Evolutionary conservation across 2,797 vertebrate species (phyloP).

Genomic region (Choloepus didactylus): DNA sequence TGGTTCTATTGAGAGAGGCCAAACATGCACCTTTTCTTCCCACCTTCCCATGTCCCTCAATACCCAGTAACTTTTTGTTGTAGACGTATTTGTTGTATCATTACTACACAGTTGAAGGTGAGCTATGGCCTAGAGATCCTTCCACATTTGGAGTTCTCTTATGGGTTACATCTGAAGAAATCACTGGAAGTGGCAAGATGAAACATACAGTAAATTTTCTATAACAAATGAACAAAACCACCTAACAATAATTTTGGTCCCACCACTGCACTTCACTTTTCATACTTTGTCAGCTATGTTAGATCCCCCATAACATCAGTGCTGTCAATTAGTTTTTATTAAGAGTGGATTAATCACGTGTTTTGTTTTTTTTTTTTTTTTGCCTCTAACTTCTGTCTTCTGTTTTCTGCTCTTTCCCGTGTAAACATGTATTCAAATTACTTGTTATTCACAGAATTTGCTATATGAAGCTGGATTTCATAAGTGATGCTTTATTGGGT

Average conservation of each 20-base stretch:
- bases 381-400: neutral
- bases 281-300: neutral
- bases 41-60: neutral
- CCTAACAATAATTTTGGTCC: neutral
- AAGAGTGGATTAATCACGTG: neutral
- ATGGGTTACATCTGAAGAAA: neutral
- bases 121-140: neutral
- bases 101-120: neutral
- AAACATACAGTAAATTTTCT: neutral
- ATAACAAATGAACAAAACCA: neutral
- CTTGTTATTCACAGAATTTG: neutral
- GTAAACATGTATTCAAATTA: constrained; percentile 19
- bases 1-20: neutral
- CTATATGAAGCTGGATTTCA: neutral
- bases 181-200: neutral
- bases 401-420: neutral
- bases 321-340: neutral
- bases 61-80: neutral
- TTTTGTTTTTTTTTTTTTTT: neutral
- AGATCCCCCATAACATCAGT: rapidly evolving
- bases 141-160: neutral
- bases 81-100: neutral
- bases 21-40: neutral
- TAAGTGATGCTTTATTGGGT: neutral
- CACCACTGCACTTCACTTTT: neutral